Evolutionary conservation across 2,113 vertebrate species (phyloP).

Genomic region (Corythornis vintsioides): DNA sequence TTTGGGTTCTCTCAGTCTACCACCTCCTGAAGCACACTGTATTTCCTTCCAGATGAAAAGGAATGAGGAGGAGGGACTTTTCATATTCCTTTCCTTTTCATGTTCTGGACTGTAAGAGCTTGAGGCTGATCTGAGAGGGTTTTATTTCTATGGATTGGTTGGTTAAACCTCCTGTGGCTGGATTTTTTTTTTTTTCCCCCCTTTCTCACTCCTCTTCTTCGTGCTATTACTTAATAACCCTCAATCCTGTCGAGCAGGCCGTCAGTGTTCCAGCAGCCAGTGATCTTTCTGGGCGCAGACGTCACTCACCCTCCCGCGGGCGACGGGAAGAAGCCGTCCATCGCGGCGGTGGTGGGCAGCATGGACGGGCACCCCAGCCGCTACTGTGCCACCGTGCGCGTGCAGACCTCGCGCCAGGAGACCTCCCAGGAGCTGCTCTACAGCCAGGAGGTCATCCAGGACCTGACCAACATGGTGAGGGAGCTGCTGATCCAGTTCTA

Average conservation of each 20-base stretch:
- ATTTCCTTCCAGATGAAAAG: not conserved
- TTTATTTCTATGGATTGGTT: not conserved
- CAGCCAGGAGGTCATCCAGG: constrained; percentile 97
- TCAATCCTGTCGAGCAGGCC: constrained; percentile 76
- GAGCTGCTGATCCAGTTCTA: constrained; percentile 98
- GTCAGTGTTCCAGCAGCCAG: constrained; percentile 97
- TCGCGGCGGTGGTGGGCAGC: constrained; percentile 96
- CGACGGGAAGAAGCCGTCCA: constrained; percentile 97
- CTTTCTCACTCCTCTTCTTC: not conserved
- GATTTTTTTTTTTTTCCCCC: not conserved
- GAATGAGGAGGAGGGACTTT: not conserved
- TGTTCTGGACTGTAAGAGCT: not conserved
- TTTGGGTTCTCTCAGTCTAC: not conserved
- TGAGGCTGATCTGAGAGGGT: not conserved
- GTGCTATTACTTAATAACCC: not conserved
- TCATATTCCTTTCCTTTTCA: not conserved
- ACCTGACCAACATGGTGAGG: constrained; percentile 96
- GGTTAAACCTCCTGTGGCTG: not conserved
- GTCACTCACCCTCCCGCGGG: constrained; percentile 96
- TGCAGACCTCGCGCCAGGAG: constrained; percentile 96
- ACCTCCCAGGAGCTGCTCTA: constrained; percentile 95
- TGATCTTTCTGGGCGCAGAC: constrained; percentile 97
- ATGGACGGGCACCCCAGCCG: constrained; percentile 98
- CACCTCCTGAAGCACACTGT: not conserved
- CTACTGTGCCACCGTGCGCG: constrained; percentile 95